phyloP scores from a whole-genome alignment of 2,888 invertebrate genomes.

The Pseudolycoriella hygida region DNA sequence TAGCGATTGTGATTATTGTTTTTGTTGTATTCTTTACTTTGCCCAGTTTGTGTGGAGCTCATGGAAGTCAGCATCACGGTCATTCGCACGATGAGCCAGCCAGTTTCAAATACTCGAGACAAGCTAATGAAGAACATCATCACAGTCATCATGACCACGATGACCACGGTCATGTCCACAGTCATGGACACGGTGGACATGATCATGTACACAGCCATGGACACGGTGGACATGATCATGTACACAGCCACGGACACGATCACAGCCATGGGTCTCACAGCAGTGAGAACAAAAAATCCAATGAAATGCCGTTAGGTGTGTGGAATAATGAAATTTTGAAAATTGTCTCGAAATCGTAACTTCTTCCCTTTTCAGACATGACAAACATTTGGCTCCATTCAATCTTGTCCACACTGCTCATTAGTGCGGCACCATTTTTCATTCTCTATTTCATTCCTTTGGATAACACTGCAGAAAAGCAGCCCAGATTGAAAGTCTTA shows the following conservation, averaged over 20 bases:
- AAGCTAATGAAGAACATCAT: conserved; percentile 37
- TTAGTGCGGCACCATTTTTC: conserved; percentile 88
- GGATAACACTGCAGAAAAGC: conserved; percentile 66
- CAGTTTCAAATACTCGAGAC: conserved; percentile 66
- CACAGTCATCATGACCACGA: too few species aligned
- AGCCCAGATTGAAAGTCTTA: conserved; percentile 75
- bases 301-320: too few species aligned
- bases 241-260: conserved; percentile 6
- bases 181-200: too few species aligned
- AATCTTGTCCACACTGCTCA: conserved; percentile 75
- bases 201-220: conserved; percentile 14
- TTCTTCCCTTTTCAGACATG: conserved; percentile 8
- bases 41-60: conserved; percentile 26
- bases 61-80: conserved; percentile 27
- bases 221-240: conserved; percentile 16
- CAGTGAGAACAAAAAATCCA: too few species aligned
- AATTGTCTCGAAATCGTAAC: not conserved
- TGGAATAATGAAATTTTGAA: too few species aligned
- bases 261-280: conserved; percentile 9
- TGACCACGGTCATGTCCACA: conserved; percentile 13
- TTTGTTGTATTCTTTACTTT: conserved; percentile 22
- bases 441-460: conserved; percentile 86
- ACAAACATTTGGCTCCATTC: conserved; percentile 59
- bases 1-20: conserved; percentile 18
- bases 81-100: conserved; percentile 37